Percentiles rank a stretch among this genome's conserved stretches.
Conservation (phyloP, 2,797 vertebrate genomes). For the Yasuhikotakia modesta region DNA sequence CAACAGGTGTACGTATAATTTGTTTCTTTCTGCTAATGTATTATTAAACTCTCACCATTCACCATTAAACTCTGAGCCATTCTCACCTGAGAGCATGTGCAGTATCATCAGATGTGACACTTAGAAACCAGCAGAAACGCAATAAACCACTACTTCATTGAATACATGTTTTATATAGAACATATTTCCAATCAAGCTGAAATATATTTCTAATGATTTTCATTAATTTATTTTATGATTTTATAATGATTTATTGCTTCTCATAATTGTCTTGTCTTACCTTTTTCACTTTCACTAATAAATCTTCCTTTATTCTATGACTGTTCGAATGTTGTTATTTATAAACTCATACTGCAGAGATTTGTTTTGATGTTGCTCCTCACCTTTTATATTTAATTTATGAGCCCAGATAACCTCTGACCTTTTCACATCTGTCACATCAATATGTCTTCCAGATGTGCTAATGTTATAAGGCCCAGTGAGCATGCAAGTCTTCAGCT, state of each 20-base stretch:
- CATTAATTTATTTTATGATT: too few species aligned
- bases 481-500: background rate
- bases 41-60: too few species aligned
- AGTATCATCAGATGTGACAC: background rate
- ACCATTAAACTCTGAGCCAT: background rate
- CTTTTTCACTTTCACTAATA: too few species aligned
- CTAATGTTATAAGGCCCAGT: constrained; percentile 36
- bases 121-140: background rate
- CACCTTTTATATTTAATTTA: constrained; percentile 70
- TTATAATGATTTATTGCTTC: too few species aligned
- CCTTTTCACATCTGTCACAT: constrained; percentile 67
- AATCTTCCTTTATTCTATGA: too few species aligned
- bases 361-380: constrained; percentile 55
- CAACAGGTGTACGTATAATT: too few species aligned
- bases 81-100: background rate
- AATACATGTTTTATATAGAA: background rate
- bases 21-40: too few species aligned
- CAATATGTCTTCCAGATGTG: constrained; percentile 79
- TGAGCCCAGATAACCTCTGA: constrained; percentile 66
- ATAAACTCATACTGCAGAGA: background rate
- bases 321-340: too few species aligned
- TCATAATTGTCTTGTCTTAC: too few species aligned
- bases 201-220: too few species aligned
- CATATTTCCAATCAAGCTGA: too few species aligned
- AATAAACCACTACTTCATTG: background rate